Evolutionary conservation across 2,797 vertebrate species (phyloP).

Genomic region (Gymnopithys bicolor): DNA sequence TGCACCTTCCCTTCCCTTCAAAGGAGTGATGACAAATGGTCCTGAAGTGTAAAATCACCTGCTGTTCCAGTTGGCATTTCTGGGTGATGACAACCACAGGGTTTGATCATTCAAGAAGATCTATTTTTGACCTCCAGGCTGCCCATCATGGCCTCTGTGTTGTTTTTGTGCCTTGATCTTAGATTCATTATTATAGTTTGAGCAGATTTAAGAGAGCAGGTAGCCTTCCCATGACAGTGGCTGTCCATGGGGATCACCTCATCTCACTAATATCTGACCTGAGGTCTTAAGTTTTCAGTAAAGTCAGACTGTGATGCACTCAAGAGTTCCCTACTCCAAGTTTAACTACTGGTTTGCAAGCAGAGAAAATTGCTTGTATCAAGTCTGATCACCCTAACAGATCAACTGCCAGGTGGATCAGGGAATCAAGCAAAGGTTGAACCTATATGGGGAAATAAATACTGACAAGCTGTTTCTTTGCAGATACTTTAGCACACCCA

Average conservation of each 20-base stretch:
- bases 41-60: background rate
- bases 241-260: background rate
- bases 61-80: background rate
- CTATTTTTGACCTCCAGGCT: background rate
- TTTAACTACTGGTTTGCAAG: background rate
- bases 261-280: background rate
- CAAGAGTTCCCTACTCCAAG: background rate
- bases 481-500: slow-evolving; percentile 56
- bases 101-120: background rate
- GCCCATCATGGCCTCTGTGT: background rate
- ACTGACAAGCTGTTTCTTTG: slow-evolving; percentile 20
- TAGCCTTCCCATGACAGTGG: background rate
- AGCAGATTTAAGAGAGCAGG: background rate
- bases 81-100: background rate
- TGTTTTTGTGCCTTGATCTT: background rate
- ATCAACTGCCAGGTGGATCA: background rate
- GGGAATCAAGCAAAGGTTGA: background rate
- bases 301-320: background rate
- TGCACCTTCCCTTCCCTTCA: background rate
- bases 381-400: background rate
- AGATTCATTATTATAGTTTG: background rate
- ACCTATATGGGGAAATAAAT: background rate
- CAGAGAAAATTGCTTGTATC: background rate
- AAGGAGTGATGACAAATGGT: background rate
- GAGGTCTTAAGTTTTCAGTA: background rate